These are phyloP conservation scores for Grantiella picta DNA, from an alignment of 2,113 vertebrate species.

Conservation along the genomic window DNA sequence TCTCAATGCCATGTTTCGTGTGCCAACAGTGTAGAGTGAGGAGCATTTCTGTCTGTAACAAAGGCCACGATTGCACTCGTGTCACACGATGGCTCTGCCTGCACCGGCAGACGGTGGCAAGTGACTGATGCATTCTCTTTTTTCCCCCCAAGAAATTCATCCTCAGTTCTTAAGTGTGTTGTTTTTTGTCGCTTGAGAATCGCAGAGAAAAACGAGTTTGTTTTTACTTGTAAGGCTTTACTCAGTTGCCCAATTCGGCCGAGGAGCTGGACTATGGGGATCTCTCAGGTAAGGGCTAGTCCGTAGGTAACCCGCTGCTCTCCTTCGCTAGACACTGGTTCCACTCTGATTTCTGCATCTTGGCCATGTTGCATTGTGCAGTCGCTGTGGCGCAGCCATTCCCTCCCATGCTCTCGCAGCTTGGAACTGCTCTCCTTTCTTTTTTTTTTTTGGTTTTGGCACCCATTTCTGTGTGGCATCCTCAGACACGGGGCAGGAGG, in stretches of 20 bases:
- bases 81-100: constrained; percentile 38
- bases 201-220: constrained; percentile 76
- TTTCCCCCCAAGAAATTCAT: constrained; percentile 12
- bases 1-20: constrained; percentile 58
- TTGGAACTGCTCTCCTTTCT: background rate
- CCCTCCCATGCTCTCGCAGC: background rate
- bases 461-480: background rate
- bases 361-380: constrained; percentile 31
- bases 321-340: constrained; percentile 29
- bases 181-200: constrained; percentile 76
- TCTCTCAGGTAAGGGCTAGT: constrained; percentile 82
- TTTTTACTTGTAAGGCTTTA: constrained; percentile 84
- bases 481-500: background rate
- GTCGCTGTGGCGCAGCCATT: background rate
- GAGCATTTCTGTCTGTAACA: constrained; percentile 49
- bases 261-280: constrained; percentile 84
- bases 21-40: constrained; percentile 72
- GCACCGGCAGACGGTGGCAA: constrained; percentile 28
- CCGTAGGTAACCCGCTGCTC: constrained; percentile 66
- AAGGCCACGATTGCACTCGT: constrained; percentile 46
- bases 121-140: constrained; percentile 51
- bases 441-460: background rate
- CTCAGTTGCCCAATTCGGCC: constrained; percentile 84
- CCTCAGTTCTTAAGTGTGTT: constrained; percentile 78
- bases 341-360: constrained; percentile 36